Percentiles rank a stretch among this genome's conserved stretches.
Conservation (phyloP, 2,888 invertebrate species). For the Sinotaia quadrata region DNA sequence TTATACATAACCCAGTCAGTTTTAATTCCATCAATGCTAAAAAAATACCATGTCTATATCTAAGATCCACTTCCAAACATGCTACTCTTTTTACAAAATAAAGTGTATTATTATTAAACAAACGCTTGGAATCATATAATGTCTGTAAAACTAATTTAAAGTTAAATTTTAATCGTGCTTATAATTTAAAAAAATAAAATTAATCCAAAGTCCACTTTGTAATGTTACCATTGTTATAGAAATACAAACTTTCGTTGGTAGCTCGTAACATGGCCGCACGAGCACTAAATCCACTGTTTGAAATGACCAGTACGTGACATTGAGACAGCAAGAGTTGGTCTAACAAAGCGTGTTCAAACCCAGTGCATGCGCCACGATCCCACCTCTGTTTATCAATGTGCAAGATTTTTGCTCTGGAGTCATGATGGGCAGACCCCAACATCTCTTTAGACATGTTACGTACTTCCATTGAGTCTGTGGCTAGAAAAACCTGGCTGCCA, state of each 20-base stretch:
- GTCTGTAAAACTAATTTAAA: too few relatives aligned
- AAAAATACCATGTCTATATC: too few relatives aligned
- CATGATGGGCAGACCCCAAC: slow-evolving; percentile 16
- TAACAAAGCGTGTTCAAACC: slow-evolving; percentile 31
- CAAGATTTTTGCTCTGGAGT: slow-evolving; percentile 30
- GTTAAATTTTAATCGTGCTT: too few relatives aligned
- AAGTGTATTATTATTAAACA: too few relatives aligned
- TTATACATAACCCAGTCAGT: too few relatives aligned
- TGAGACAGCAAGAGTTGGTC: slow-evolving; percentile 34
- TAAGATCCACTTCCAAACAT: too few relatives aligned
- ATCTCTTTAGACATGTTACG: slow-evolving; percentile 15
- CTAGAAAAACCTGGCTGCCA: slow-evolving; percentile 35
- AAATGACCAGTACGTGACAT: slow-evolving; percentile 33
- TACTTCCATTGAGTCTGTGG: slow-evolving; percentile 38
- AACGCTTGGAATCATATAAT: too few relatives aligned
- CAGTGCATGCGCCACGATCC: slow-evolving; percentile 13
- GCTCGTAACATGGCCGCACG: slow-evolving; percentile 30
- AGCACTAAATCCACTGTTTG: slow-evolving; percentile 38
- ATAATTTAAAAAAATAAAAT: too few relatives aligned
- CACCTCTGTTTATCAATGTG: slow-evolving; percentile 30
- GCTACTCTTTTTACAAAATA: too few relatives aligned
- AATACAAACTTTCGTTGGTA: slow-evolving; percentile 19
- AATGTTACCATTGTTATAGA: not conserved
- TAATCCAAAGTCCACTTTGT: too few relatives aligned
- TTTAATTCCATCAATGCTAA: too few relatives aligned